Percentiles rank a stretch among this genome's conserved stretches.
Evolutionary conservation across 2,797 vertebrate species (phyloP).

Genomic region (Enoplosus armatus): DNA sequence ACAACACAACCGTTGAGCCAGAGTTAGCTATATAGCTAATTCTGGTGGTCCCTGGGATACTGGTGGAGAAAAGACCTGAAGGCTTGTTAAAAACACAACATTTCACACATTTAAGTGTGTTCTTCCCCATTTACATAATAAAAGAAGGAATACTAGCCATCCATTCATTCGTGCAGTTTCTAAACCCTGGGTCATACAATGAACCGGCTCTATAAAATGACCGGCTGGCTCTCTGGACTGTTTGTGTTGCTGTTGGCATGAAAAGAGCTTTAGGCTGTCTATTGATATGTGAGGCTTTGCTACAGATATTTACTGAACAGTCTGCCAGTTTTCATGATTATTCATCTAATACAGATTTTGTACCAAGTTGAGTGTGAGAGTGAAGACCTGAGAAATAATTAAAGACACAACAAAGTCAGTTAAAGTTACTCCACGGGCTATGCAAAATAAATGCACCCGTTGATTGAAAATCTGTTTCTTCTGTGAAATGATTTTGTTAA

Average conservation of each 20-base stretch:
- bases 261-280: slow-evolving; percentile 23
- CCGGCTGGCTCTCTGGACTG: background rate
- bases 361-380: background rate
- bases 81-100: background rate
- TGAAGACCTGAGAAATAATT: background rate
- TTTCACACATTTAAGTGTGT: background rate
- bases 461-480: background rate
- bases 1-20: no score
- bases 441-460: background rate
- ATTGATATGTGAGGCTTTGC: background rate
- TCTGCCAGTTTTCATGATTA: background rate
- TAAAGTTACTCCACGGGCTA: background rate
- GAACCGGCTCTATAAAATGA: slow-evolving; percentile 4
- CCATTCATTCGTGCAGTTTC: background rate
- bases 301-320: slow-evolving; percentile 24
- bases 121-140: background rate
- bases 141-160: background rate
- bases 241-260: background rate
- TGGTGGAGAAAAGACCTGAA: background rate
- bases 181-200: background rate
- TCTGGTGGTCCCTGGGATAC: no score
- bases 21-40: no score
- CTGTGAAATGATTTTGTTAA: background rate
- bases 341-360: background rate
- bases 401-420: no score